Percentiles rank a stretch among this genome's conserved stretches.
These are phyloP conservation scores for Cheilosia soror DNA, from an alignment of 2,888 invertebrate species.

Conservation along the genomic window DNA sequence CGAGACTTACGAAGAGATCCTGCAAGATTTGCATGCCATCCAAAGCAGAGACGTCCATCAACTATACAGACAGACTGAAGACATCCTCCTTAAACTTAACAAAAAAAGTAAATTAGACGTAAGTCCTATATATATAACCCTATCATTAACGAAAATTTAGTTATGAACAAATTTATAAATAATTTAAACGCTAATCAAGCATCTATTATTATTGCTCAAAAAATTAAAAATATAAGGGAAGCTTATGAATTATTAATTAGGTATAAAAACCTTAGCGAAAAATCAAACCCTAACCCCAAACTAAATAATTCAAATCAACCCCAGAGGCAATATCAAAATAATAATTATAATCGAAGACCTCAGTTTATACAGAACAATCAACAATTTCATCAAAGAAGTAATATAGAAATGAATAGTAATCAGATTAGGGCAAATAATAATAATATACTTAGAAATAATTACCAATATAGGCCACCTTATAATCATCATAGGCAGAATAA, in stretches of 20 bases:
- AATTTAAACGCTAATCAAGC: slow-evolving; percentile 14
- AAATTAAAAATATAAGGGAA: slow-evolving; percentile 8
- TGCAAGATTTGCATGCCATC: slow-evolving; percentile 20
- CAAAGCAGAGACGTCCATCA: slow-evolving; percentile 19
- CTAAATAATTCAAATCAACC: too few relatives aligned
- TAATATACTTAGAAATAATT: neutral
- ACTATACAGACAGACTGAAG: neutral
- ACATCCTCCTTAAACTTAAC: slow-evolving; percentile 16
- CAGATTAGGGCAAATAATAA: neutral
- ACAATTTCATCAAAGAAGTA: too few relatives aligned
- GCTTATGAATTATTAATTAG: neutral
- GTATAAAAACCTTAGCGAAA: neutral
- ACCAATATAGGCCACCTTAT: neutral
- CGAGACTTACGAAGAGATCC: slow-evolving; percentile 19
- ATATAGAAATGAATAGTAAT: neutral
- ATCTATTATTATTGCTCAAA: slow-evolving; percentile 5
- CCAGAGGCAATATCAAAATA: too few relatives aligned
- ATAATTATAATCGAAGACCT: too few relatives aligned
- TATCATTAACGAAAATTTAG: neutral
- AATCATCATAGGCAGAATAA: neutral
- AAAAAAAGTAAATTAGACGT: slow-evolving; percentile 20
- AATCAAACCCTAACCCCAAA: too few relatives aligned
- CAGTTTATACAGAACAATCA: too few relatives aligned
- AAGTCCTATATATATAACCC: neutral
- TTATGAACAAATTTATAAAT: slow-evolving; percentile 15